Evolutionary conservation across 2,113 vertebrate genomes (phyloP).

Genomic region (Vidua chalybeata): DNA sequence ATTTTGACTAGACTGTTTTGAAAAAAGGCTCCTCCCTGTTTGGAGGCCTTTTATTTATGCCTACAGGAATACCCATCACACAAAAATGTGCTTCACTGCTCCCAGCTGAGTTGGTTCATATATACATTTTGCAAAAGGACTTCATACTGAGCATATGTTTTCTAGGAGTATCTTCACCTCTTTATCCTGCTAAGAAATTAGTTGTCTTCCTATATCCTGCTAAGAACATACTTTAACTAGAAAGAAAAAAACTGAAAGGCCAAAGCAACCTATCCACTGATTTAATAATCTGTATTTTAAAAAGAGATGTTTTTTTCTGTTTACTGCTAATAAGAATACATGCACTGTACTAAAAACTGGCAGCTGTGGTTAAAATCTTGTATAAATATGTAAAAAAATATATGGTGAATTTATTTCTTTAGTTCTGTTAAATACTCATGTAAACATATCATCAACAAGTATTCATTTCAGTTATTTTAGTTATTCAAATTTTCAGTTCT

Average conservation of each 20-base stretch:
- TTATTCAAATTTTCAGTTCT: neutral
- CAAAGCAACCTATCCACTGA: neutral
- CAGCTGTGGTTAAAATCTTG: neutral
- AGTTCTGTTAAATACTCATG: neutral
- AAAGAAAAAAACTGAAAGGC: neutral
- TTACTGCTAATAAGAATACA: neutral
- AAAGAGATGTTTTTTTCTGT: neutral
- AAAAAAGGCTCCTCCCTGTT: neutral
- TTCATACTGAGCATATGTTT: neutral
- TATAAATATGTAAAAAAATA: neutral
- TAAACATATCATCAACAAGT: neutral
- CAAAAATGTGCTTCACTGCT: neutral
- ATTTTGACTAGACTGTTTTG: neutral
- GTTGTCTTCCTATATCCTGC: neutral
- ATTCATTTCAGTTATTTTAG: neutral
- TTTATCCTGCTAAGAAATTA: neutral
- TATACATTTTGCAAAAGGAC: neutral
- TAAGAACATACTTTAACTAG: neutral
- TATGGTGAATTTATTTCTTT: neutral
- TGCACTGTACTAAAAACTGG: neutral
- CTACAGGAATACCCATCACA: neutral
- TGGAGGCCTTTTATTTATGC: neutral
- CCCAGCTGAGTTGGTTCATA: neutral
- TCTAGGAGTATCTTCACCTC: neutral
- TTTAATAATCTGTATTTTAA: neutral